These are phyloP conservation scores for Atherix ibis DNA, from an alignment of 2,888 invertebrate species.

Conservation along the genomic window DNA sequence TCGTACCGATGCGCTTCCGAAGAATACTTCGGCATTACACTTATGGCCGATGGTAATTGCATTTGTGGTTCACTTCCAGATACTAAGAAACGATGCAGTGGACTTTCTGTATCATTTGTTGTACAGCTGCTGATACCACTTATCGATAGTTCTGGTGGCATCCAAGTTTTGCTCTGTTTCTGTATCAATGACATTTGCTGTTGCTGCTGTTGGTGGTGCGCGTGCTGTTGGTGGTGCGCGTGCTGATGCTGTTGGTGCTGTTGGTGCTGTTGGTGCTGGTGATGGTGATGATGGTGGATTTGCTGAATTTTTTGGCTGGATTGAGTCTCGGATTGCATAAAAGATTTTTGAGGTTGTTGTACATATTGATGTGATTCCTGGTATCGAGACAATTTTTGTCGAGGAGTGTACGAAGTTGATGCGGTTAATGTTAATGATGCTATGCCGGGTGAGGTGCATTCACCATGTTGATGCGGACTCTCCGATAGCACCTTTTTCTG, in stretches of 20 bases:
- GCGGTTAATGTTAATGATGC: no score
- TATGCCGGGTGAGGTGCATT: no score
- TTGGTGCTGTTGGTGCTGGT: conserved; percentile 15
- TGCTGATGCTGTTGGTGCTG: conserved; percentile 22
- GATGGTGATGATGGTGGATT: conserved; percentile 20
- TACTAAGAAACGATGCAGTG: conserved; percentile 12
- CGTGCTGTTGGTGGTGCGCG: conserved; percentile 8
- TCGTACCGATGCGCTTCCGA: conserved; percentile 12
- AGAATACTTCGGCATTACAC: conserved; percentile 5
- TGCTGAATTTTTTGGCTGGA: conserved; percentile 9
- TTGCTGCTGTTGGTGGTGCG: conserved; percentile 17
- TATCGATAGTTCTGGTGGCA: conserved; percentile 11
- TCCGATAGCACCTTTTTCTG: no score
- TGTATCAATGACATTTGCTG: conserved; percentile 13
- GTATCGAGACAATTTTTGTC: conserved; percentile 8
- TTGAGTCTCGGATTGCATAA: no score
- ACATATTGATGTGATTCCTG: conserved; percentile 12
- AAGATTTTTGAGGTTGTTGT: conserved; percentile 14
- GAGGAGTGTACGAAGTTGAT: no score
- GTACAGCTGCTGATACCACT: conserved; percentile 6
- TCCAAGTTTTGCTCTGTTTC: conserved; percentile 14
- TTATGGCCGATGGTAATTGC: conserved; percentile 2
- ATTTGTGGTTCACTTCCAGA: conserved; percentile 15
- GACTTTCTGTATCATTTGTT: conserved; percentile 7
- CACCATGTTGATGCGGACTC: no score